Conservation (phyloP, 2,113 vertebrate species). For the Mesembrinibis cayennensis region DNA sequence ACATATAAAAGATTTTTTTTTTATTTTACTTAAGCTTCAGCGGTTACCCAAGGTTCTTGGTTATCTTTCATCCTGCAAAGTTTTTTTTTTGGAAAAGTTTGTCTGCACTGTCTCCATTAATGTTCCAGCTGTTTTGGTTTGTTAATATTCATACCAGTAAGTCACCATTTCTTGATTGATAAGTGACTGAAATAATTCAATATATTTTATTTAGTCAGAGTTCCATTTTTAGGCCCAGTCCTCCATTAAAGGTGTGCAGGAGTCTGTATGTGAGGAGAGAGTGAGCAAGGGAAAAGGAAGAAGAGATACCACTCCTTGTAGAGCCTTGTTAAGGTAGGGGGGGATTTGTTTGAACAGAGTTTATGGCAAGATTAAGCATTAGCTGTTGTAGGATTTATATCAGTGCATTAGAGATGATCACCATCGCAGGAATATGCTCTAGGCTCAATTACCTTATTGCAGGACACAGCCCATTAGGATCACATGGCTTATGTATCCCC, state of each 20-base stretch:
- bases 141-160: slow-evolving; percentile 20
- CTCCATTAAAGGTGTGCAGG: background rate
- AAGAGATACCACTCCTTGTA: background rate
- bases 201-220: background rate
- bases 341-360: background rate
- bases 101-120: background rate
- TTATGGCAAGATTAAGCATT: background rate
- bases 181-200: background rate
- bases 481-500: too few relatives aligned
- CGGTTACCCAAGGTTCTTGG: background rate
- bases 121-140: background rate
- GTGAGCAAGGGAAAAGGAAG: background rate
- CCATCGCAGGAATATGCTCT: rapidly evolving
- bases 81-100: background rate
- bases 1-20: background rate
- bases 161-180: background rate
- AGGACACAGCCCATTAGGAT: background rate
- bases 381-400: background rate
- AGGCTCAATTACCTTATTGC: background rate
- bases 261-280: background rate
- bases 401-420: too few relatives aligned
- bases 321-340: background rate
- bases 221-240: background rate
- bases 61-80: background rate
- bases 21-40: background rate